Evolutionary conservation across 2,113 vertebrate genomes (phyloP).

Genomic region (Mionectes macconnelli): DNA sequence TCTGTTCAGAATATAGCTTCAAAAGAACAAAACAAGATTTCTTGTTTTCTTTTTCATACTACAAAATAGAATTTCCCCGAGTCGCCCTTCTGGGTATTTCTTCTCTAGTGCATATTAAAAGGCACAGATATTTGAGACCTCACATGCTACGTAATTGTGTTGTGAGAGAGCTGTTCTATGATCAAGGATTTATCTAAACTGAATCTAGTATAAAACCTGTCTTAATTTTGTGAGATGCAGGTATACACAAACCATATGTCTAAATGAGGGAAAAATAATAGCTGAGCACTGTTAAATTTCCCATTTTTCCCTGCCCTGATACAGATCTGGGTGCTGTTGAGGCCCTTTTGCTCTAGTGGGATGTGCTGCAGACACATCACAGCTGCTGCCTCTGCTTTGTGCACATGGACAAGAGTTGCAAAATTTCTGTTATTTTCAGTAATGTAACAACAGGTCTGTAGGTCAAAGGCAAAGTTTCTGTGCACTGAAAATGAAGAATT

Average conservation of each 20-base stretch:
- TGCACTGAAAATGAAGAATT: not conserved
- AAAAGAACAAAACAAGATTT: not conserved
- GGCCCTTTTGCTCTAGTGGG: not conserved
- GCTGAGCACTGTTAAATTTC: not conserved
- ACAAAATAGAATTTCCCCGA: not conserved
- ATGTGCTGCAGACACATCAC: not conserved
- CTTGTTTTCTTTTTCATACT: not conserved
- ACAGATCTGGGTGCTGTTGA: not conserved
- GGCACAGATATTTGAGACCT: not conserved
- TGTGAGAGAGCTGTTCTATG: not conserved
- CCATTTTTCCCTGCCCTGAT: not conserved
- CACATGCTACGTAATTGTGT: not conserved
- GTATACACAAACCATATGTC: too few relatives aligned
- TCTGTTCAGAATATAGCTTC: not conserved
- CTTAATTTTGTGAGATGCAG: not conserved
- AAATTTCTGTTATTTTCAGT: not conserved
- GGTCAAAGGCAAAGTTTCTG: not conserved
- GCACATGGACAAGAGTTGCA: not conserved
- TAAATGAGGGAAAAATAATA: not conserved
- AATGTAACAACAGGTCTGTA: not conserved
- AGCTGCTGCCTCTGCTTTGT: not conserved
- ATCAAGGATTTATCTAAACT: not conserved
- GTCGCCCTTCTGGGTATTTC: not conserved
- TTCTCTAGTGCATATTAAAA: not conserved
- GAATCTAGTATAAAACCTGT: not conserved